phyloP scores from a whole-genome alignment of 1,140 invertebrate genomes.

The Heliconius congener region DNA sequence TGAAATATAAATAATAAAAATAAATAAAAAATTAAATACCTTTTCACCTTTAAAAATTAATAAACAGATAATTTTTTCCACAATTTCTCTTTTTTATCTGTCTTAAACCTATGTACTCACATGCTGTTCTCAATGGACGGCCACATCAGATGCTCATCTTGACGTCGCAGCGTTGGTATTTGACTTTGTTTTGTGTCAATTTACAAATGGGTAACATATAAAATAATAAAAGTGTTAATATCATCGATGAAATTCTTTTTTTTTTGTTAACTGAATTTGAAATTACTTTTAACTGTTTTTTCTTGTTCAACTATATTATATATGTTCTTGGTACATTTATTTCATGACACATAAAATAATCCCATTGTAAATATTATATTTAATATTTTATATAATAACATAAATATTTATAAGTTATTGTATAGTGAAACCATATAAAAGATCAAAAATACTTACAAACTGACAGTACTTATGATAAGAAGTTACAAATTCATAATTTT shows the following conservation, averaged over 20 bases:
- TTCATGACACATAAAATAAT: conserved; percentile 16
- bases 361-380: conserved; percentile 27
- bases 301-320: conserved; percentile 15
- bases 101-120: conserved; percentile 73
- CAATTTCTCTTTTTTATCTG: conserved; percentile 36
- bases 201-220: conserved; percentile 81
- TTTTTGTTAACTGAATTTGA: conserved; percentile 12
- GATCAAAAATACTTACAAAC: not conserved
- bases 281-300: not conserved
- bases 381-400: conserved; percentile 8
- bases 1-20: not conserved
- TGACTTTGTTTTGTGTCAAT: conserved; percentile 81
- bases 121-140: conserved; percentile 48
- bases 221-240: conserved; percentile 82
- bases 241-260: conserved; percentile 71
- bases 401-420: conserved; percentile 9
- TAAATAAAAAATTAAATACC: conserved; percentile 16
- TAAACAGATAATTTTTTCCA: conserved; percentile 23
- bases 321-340: conserved; percentile 15
- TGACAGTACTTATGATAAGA: conserved; percentile 12
- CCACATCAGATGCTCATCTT: conserved; percentile 49
- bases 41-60: conserved; percentile 33
- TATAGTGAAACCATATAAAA: conserved; percentile 1
- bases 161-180: conserved; percentile 59
- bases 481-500: conserved; percentile 8